These are phyloP conservation scores for Platysteira castanea DNA, from an alignment of 2,113 vertebrate species.

Conservation along the genomic window DNA sequence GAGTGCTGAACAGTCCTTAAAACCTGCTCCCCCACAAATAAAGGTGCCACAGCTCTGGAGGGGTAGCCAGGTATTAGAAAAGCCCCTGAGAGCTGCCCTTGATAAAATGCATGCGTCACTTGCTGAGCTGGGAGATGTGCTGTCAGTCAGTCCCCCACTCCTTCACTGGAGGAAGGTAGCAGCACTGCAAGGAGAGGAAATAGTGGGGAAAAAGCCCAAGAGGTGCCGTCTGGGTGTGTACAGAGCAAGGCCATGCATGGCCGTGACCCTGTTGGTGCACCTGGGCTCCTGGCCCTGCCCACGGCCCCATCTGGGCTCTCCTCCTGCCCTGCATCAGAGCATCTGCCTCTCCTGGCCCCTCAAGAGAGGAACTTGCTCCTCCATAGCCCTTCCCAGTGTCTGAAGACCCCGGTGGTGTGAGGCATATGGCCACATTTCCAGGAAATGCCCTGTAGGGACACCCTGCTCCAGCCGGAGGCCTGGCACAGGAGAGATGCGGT, in stretches of 20 bases:
- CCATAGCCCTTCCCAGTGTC: background rate
- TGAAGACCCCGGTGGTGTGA: background rate
- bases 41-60: background rate
- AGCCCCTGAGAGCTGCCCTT: background rate
- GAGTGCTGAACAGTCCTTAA: background rate
- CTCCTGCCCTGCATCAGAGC: background rate
- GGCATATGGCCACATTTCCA: background rate
- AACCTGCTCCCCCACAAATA: background rate
- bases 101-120: background rate
- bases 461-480: background rate
- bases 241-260: background rate
- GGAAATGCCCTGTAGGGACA: background rate
- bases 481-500: fast-evolving
- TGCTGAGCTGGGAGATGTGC: background rate
- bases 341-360: background rate
- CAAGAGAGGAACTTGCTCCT: background rate
- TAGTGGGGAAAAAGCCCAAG: fast-evolving
- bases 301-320: fast-evolving
- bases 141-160: background rate
- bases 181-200: background rate
- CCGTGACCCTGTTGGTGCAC: fast-evolving
- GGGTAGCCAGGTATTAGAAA: background rate
- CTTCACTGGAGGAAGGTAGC: background rate
- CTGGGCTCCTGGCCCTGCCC: background rate
- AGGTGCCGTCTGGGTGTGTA: fast-evolving